Percentiles rank a stretch among this genome's conserved stretches.
Evolutionary conservation across 1,140 invertebrate genomes (phyloP).

Genomic region (Triops cancriformis): DNA sequence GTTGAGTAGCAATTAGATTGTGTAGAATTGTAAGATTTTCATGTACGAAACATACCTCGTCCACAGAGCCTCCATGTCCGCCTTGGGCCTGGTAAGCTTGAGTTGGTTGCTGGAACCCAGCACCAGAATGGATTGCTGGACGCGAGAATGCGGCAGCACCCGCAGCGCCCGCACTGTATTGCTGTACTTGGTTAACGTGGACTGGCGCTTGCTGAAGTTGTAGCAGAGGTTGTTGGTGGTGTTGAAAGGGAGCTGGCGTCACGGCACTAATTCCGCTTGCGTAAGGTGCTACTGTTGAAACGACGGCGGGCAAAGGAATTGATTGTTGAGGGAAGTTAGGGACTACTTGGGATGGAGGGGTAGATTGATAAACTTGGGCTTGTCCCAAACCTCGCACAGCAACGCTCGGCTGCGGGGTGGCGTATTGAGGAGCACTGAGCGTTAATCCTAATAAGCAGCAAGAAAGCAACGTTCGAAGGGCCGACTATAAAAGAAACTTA

Average conservation of each 20-base stretch:
- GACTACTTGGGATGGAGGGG: background rate
- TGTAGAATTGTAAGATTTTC: too few species aligned
- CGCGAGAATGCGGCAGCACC: background rate
- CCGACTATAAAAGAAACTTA: background rate
- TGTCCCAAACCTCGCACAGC: conserved; percentile 2
- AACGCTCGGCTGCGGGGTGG: background rate
- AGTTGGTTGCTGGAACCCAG: background rate
- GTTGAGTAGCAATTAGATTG: too few species aligned
- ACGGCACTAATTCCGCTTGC: background rate
- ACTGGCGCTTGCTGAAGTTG: background rate
- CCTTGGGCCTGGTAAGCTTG: conserved; percentile 4
- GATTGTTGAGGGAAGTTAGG: background rate
- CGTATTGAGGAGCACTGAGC: background rate
- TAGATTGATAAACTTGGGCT: background rate
- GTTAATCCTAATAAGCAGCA: background rate
- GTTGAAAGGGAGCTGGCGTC: background rate
- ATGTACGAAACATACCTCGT: background rate
- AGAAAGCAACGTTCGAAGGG: background rate
- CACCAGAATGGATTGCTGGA: background rate
- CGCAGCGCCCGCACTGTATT: background rate
- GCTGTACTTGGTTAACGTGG: background rate
- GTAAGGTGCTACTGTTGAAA: background rate
- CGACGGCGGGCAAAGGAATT: background rate
- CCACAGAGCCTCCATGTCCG: background rate
- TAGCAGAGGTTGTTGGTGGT: background rate